Base-by-base conservation (phyloP, 2,888 invertebrate genomes). In the Dyspetes luteomarginatus region DNA sequence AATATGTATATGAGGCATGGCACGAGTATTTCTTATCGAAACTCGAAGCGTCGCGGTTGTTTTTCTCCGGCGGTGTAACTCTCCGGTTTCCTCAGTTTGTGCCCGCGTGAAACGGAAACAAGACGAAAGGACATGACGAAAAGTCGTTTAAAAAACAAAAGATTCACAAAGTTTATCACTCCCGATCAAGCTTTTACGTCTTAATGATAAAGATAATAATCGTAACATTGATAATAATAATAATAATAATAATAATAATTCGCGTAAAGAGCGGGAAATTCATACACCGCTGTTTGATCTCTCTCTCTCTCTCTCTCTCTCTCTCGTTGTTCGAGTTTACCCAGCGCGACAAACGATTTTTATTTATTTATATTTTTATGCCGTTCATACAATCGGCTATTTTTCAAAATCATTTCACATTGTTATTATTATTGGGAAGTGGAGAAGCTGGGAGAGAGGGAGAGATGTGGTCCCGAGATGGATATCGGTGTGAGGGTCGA, bases 401-500 rank as follows among this genome's bases (percentile, higher is more conserved):
- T 12, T 12, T 36, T 12, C n/a, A n/a, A 36, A 9, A 12, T 12
- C 7, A 36, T 2, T 30, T 30, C 9, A 0, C 1, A 30, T 30
- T 30, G 1, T 30, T 30, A 7, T 30, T 28, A 28, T 28, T 28
- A 28, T n/a, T 48, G 26, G 41, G 41, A 41, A 12, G 19, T 36
- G 24, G n/a, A 30, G 26, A 9, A 43, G 24, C 26, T 3, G 41
- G 64, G 78, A 43, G 64, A 45, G 62, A 30, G 43, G 36, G 28
- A 48, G 48, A 48, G 48, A 48, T 7, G 5, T 15, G 17, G 17
- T 80, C 72, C 62, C 55, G 62, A 72, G 80, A 80, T 80, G 72
- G 48, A 56, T 80, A 80, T 80, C 76, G 80, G 71, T 67, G 76
- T 68, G 72, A 80, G 80, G 80, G 76, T 76, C 80, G 80, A 68